phyloP scores from a whole-genome alignment of 2,888 invertebrate genomes.

The Ochropleura plecta region DNA sequence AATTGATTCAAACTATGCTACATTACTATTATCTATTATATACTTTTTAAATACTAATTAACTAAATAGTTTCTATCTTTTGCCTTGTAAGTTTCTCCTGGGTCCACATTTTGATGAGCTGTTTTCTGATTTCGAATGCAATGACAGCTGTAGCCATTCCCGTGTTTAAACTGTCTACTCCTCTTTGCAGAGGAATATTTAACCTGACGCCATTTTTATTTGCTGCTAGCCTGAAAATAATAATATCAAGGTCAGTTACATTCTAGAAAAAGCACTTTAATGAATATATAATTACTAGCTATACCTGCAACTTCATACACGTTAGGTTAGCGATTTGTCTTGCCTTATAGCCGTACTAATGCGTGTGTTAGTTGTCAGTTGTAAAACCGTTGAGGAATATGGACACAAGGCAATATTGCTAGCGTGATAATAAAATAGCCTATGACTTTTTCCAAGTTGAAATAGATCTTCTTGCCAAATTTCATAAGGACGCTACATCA shows the following conservation, averaged over 20 bases:
- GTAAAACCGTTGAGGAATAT: too few relatives aligned
- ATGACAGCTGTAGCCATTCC: slow-evolving; percentile 96
- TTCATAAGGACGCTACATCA: too few relatives aligned
- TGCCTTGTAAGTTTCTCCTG: slow-evolving; percentile 74
- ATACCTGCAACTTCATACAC: too few relatives aligned
- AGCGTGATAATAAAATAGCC: too few relatives aligned
- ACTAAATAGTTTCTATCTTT: slow-evolving; percentile 66
- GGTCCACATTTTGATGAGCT: slow-evolving; percentile 85
- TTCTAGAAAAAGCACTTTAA: not conserved
- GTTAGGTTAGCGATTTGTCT: too few relatives aligned
- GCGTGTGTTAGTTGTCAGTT: too few relatives aligned
- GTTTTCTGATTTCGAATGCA: slow-evolving; percentile 95
- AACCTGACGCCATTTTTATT: slow-evolving; percentile 91
- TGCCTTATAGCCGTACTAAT: too few relatives aligned
- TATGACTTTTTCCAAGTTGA: too few relatives aligned
- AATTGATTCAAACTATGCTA: slow-evolving; percentile 38
- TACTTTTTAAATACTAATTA: slow-evolving; percentile 22
- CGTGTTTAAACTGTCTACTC: slow-evolving; percentile 96
- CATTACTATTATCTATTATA: slow-evolving; percentile 20
- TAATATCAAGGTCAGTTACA: not conserved
- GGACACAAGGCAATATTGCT: too few relatives aligned
- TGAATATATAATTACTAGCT: not conserved
- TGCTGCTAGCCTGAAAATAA: slow-evolving; percentile 88
- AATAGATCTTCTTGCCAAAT: too few relatives aligned
- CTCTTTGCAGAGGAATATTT: slow-evolving; percentile 94